Base-by-base conservation (phyloP, 2,888 invertebrate species). In the Shargacucullia verbasci region DNA sequence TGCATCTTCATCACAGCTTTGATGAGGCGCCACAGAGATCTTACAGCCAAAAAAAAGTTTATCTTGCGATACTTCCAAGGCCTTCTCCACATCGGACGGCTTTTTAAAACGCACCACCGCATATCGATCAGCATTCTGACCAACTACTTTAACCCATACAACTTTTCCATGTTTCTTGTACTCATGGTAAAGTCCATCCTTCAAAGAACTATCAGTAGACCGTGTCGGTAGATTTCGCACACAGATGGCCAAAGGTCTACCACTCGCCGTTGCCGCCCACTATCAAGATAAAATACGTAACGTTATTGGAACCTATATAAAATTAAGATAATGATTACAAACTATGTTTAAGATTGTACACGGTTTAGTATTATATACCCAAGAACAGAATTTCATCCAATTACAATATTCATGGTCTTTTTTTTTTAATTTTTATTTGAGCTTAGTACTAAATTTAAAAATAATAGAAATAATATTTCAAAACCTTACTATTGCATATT, bases 151-250 rank as follows among this genome's bases (percentile, higher is more conserved):
- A 59, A 99, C 98, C 96, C 98, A 98, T 79, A 98, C 98, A 80
- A 99, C 99, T 94, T 99, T 99, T 69, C 99, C 99, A 93, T 99
- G 98, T 88, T 99, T 99, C 95, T 99, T 99, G 95, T 99, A 99
- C 94, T 99, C 99, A 94, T 99, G 99, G 94, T 98, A 99, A 77
- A 99, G 96, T 75, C 99, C 99, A 94, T 99, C 99, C 94, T 99
- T 98, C 79, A 99, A 95, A 82, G 98, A 99, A 79, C 98, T 98
- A 91, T 99, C 99, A 87, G 97, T 96, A 80, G 98, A 98, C 80
- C 98, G 95, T 68, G 97, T 96, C 70, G 98, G 98, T 83, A 98
- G 95, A 94, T 98, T 98, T 83, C 97, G 96, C 78, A 98, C 98
- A 94, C 98, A 98, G 86, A 98, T 98, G 70, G 98, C 98, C 81